phyloP scores from a whole-genome alignment of 92 coral and sea anemone species.

The Blastomussa wellsi region DNA sequence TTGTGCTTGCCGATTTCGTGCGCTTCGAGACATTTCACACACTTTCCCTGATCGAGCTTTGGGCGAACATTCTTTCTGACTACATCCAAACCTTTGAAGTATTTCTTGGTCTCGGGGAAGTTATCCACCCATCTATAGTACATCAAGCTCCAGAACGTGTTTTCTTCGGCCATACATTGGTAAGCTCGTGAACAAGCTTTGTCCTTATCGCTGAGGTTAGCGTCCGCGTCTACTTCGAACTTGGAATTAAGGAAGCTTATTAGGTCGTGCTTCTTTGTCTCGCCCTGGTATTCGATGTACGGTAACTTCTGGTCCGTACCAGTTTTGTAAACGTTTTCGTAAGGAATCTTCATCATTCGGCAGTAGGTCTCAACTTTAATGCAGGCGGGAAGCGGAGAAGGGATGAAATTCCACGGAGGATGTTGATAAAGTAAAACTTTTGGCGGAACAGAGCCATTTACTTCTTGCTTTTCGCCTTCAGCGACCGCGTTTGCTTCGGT shows the following conservation, averaged over 20 bases:
- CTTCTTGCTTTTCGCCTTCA: conserved; percentile 81
- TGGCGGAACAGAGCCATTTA: conserved; percentile 78
- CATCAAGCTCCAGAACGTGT: conserved; percentile 95
- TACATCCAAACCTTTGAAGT: conserved; percentile 91
- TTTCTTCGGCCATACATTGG: conserved; percentile 93
- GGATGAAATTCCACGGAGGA: conserved; percentile 79
- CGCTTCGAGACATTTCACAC: conserved; percentile 95
- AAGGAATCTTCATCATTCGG: conserved; percentile 89
- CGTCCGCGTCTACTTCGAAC: conserved; percentile 83
- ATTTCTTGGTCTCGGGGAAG: conserved; percentile 96
- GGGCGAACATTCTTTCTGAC: conserved; percentile 85
- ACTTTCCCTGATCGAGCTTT: conserved; percentile 94
- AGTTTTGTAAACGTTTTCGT: conserved; percentile 86
- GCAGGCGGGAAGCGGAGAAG: conserved; percentile 88
- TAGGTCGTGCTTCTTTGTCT: conserved; percentile 83
- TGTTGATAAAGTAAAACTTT: conserved; percentile 88
- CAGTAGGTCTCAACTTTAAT: conserved; percentile 88
- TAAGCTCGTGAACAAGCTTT: conserved; percentile 89
- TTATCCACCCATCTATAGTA: conserved; percentile 99
- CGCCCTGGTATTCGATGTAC: conserved; percentile 92
- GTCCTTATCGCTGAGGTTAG: conserved; percentile 67
- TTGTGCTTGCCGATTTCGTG: conserved; percentile 97
- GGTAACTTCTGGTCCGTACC: conserved; percentile 92
- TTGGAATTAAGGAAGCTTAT: conserved; percentile 89
- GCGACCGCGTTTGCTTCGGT: conserved; percentile 76